These are phyloP conservation scores for Phenacoccus solenopsis DNA, from an alignment of 1,140 invertebrate genomes.

Conservation along the genomic window DNA sequence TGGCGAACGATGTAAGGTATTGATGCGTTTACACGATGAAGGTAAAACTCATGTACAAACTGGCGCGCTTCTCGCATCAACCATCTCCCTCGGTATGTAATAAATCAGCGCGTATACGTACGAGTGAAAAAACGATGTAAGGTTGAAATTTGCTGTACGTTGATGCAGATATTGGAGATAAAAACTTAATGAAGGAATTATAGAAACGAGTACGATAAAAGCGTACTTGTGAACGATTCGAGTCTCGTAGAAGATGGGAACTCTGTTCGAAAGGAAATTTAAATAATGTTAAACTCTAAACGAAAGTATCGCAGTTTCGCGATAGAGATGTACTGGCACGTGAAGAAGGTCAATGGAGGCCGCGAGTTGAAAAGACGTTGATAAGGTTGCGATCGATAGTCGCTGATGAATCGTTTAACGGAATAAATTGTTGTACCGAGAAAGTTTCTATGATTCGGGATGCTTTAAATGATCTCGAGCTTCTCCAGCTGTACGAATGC, in stretches of 20 bases:
- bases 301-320: too few relatives aligned
- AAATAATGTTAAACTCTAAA: too few relatives aligned
- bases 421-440: not conserved
- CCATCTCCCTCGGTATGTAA: not conserved
- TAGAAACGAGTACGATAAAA: too few relatives aligned
- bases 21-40: not conserved
- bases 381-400: not conserved
- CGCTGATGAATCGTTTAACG: not conserved
- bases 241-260: too few relatives aligned
- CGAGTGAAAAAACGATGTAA: not conserved
- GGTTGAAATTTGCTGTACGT: not conserved
- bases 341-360: too few relatives aligned
- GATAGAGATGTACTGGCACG: too few relatives aligned
- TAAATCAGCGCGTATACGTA: not conserved
- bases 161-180: constrained; percentile 6
- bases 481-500: not conserved
- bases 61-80: not conserved
- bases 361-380: too few relatives aligned
- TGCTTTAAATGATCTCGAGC: not conserved
- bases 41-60: not conserved
- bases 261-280: too few relatives aligned
- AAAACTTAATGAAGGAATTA: constrained; percentile 9
- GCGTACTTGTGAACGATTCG: too few relatives aligned
- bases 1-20: not conserved
- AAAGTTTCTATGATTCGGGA: not conserved